Evolutionary conservation across 2,113 vertebrate species (phyloP).

Genomic region (Chaenocephalus aceratus): DNA sequence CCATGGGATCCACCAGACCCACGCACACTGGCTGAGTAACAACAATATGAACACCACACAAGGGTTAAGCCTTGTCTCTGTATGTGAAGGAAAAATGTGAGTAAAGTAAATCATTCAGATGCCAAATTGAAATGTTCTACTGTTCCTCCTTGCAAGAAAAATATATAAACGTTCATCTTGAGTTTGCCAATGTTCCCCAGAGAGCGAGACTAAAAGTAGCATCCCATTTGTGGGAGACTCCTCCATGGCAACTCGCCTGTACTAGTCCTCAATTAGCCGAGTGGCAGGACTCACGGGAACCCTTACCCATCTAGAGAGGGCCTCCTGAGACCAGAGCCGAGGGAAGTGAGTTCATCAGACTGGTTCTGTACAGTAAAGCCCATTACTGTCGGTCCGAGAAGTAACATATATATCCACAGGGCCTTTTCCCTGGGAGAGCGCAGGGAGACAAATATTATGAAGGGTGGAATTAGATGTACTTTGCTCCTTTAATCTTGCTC

Average conservation of each 20-base stretch:
- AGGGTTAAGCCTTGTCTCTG: background rate
- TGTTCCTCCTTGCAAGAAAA: conserved; percentile 12
- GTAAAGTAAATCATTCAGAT: background rate
- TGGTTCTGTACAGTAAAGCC: conserved; percentile 36
- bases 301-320: conserved; percentile 52
- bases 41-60: too few relatives aligned
- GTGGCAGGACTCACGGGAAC: conserved; percentile 60
- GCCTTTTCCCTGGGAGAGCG: conserved; percentile 64
- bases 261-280: conserved; percentile 74
- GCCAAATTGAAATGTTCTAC: background rate
- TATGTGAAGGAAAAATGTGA: background rate
- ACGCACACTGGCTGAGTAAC: too few relatives aligned
- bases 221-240: conserved; percentile 62
- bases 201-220: conserved; percentile 72
- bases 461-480: conserved; percentile 51
- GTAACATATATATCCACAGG: conserved; percentile 69
- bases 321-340: conserved; percentile 43
- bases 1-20: too few relatives aligned
- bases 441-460: conserved; percentile 78
- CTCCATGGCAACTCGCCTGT: conserved; percentile 74
- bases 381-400: conserved; percentile 45
- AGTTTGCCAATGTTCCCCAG: conserved; percentile 41
- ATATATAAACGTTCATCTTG: conserved; percentile 43
- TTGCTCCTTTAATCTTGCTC: conserved; percentile 27
- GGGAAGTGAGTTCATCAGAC: conserved; percentile 2